Base-by-base conservation (phyloP, 2,888 invertebrate genomes). In the Imbricaverruca yamaguchii region DNA sequence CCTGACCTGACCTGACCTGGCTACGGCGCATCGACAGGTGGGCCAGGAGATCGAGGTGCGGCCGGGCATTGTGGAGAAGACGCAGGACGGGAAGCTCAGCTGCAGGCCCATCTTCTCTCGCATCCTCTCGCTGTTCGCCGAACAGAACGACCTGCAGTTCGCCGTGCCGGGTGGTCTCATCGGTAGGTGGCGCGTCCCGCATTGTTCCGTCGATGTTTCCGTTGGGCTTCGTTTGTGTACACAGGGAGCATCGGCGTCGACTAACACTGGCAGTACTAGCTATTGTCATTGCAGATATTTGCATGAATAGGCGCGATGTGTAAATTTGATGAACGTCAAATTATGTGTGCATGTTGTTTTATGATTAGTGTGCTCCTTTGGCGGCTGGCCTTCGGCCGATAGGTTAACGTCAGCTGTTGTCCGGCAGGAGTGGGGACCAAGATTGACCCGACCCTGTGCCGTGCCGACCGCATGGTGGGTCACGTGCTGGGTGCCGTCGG, bases 81-180 rank as follows among this genome's bases (percentile, higher is more conserved):
- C 78, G 9, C 78, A n/a, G 56, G 78, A 78, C 78, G 98, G 98
- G 84, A 95, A 94, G 87, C 89, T 99, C 83, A 96, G 96, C 4
- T 99, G 99, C 88, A 92, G 93, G 84, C 99, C 99, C 21, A 98
- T 99, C 86, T 95, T 95, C 89, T 98, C 98, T 0, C 91, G 95
- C 84, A 98, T 99, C 87, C 96, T 99, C 23, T 98, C 98, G 0
- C 90, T 99, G 82, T 98, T 94, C 88, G 95, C 99, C 69, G 99
- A 99, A 88, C 97, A 98, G 89, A 99, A 99, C 89, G 97, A 95
- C 87, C 90, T 99, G 82, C 97, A 98, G 88, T 99, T 94, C 88
- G 99, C 99, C 53, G 99, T 98, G 81, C 99, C 99, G 82, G 99
- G 99, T 84, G 99, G 99, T n/a, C 91, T 99, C 80, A 99, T 99